A percentile compares a stretch with the other conserved stretches of the same genome.
Conservation (phyloP, 2,888 invertebrate species). For the Eupsilia transversa region DNA sequence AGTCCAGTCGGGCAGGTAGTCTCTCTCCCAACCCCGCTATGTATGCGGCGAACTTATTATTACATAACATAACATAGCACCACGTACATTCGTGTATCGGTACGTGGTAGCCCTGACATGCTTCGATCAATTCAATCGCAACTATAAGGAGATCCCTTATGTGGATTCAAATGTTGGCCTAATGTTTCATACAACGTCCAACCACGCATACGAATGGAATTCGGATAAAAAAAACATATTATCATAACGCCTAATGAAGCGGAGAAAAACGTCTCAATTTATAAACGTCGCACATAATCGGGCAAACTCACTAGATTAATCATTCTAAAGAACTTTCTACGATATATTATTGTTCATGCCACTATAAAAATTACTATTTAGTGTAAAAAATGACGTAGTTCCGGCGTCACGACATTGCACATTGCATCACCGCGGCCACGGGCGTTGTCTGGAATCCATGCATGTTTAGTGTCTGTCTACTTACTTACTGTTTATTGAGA, state of each 20-base stretch:
- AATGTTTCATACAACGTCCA: constrained; percentile 71
- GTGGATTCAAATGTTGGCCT: constrained; percentile 74
- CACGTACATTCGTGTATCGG: constrained; percentile 77
- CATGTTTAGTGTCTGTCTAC: constrained; percentile 70
- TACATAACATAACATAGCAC: constrained; percentile 82
- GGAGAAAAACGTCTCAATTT: constrained; percentile 66
- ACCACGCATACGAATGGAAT: constrained; percentile 70
- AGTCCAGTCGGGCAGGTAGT: constrained; percentile 36
- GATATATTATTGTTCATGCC: constrained; percentile 61
- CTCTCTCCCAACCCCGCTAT: constrained; percentile 52
- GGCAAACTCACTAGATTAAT: constrained; percentile 60
- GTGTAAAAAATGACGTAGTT: constrained; percentile 65
- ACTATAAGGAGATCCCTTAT: constrained; percentile 82
- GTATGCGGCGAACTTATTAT: constrained; percentile 73
- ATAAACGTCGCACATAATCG: constrained; percentile 62
- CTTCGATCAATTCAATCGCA: constrained; percentile 81
- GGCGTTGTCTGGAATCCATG: constrained; percentile 75
- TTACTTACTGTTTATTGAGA: constrained; percentile 76
- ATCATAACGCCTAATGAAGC: constrained; percentile 64
- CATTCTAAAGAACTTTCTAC: constrained; percentile 70
- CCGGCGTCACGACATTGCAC: constrained; percentile 60
- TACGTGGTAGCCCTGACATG: constrained; percentile 88
- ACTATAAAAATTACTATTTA: constrained; percentile 52
- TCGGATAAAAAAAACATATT: constrained; percentile 64
- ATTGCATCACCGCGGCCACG: constrained; percentile 74